phyloP scores from a whole-genome alignment of 2,113 vertebrate genomes.

The Pygoscelis adeliae region DNA sequence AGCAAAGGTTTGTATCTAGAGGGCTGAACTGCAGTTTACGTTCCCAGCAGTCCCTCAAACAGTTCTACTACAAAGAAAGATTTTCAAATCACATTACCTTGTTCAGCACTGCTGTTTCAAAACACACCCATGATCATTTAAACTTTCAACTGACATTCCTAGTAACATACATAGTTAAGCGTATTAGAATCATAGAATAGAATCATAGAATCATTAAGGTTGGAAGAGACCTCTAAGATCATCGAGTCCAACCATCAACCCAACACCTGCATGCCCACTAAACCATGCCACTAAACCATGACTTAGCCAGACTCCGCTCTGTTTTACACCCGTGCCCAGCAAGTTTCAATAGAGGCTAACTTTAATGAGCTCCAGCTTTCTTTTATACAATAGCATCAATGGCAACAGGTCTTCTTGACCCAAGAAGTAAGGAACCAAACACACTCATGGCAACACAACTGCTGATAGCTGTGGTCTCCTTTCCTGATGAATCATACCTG shows the following conservation, averaged over 20 bases:
- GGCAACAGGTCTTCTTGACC: neutral
- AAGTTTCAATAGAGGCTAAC: neutral
- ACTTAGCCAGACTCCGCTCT: neutral
- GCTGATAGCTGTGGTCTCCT: neutral
- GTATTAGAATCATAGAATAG: neutral
- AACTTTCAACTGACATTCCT: neutral
- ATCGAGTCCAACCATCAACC: too few relatives aligned
- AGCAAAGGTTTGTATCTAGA: neutral
- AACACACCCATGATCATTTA: neutral
- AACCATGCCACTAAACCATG: too few relatives aligned
- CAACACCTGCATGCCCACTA: too few relatives aligned
- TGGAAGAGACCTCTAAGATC: too few relatives aligned
- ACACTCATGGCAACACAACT: neutral
- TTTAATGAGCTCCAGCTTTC: neutral
- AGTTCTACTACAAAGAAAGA: neutral
- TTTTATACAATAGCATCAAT: neutral
- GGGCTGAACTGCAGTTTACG: neutral
- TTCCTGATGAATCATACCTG: neutral
- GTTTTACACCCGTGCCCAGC: neutral
- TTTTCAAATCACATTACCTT: neutral
- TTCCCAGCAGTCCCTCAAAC: neutral
- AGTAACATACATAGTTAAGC: neutral
- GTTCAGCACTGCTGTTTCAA: neutral
- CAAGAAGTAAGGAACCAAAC: neutral
- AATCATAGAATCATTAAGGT: too few relatives aligned